Base-by-base conservation (phyloP, 2,113 vertebrate species). In the Dromaius novaehollandiae region DNA sequence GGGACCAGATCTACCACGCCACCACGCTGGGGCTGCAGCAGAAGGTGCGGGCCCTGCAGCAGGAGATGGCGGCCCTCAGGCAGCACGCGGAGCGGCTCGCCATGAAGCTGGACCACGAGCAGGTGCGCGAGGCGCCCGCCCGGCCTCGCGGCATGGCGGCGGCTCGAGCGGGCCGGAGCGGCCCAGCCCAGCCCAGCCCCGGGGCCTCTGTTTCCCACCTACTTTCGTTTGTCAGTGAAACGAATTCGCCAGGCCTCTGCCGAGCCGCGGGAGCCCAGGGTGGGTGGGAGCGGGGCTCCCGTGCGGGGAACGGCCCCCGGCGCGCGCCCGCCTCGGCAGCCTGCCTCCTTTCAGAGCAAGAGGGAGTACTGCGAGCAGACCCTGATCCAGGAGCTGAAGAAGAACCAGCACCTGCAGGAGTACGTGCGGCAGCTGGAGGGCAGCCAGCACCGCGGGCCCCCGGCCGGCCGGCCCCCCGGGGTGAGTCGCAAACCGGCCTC, bases 1-100 rank as follows among this genome's bases (percentile, higher is more conserved):
- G 98, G 98, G 98, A 98, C 91, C 98, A 98, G 70, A 98, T 98
- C 81, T 98, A 98, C 86, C 98, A 97, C 82, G 97, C 95, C 50
- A 97, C 98, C 32, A 98, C 97, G 2, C n/a, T 96, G 86, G 93
- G 93, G 51, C 94, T 99, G n/a, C 98, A 99, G 95, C 98, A 98
- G 71, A 97, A 97, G 20, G 60, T 98, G 64, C 85, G 92, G 21
- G 34, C 88, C 65, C 74, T 98, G 83, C 98, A 98, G 85, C 89
- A 97, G 76, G 98, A 99, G 86, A 97, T 96, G 93, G 68, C 71
- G 1, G 94, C 94, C 69, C 91, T 98, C 63, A 98, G 98, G 92
- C 97, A 98, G 82, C 97, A 98, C 21, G 98, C 98, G 81, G 96
- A 86, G 87, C 94, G 96, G 85, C 97, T 99, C 76, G 96, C 98